A percentile compares a stretch with the other conserved stretches of the same genome.
These are phyloP conservation scores for Pseudomyrmex pallidus DNA, from an alignment of 1,140 invertebrate genomes.

Conservation along the genomic window DNA sequence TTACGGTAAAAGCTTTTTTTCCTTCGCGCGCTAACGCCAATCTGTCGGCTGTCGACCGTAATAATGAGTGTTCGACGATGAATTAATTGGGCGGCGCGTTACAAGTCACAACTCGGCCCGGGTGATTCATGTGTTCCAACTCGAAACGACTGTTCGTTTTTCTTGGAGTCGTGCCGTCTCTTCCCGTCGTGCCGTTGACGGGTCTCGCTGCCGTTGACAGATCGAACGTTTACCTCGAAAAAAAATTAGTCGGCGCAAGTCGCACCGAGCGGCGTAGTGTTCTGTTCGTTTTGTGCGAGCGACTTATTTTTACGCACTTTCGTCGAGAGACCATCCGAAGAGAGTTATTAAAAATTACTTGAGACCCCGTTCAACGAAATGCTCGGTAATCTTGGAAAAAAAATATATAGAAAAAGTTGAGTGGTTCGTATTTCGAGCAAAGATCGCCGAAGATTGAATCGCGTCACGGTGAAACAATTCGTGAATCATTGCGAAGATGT, in stretches of 20 bases:
- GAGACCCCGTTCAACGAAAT: not conserved
- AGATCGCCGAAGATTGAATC: not conserved
- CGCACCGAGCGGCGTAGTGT: slow-evolving; percentile 13
- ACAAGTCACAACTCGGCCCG: not conserved
- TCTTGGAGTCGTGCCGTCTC: slow-evolving; percentile 45
- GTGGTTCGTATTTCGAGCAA: not conserved
- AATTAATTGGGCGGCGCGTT: slow-evolving; percentile 45
- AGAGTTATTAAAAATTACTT: slow-evolving; percentile 29
- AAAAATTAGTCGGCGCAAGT: slow-evolving; percentile 43
- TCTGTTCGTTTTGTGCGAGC: not conserved
- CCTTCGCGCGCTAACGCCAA: not conserved
- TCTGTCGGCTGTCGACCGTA: slow-evolving; percentile 50
- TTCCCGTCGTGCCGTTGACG: slow-evolving; percentile 39
- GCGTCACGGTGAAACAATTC: slow-evolving; percentile 31
- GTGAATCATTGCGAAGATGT: slow-evolving; percentile 16
- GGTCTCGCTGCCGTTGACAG: slow-evolving; percentile 25
- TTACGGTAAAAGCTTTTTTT: slow-evolving; percentile 50
- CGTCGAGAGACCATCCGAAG: not conserved
- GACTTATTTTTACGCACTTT: slow-evolving; percentile 29
- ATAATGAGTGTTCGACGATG: slow-evolving; percentile 49
- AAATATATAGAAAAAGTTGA: not conserved
- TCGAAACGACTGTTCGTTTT: slow-evolving; percentile 37
- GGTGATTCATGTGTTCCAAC: slow-evolving; percentile 43
- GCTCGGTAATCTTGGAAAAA: not conserved
- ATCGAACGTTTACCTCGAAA: slow-evolving; percentile 7